Evolutionary conservation across 2,113 vertebrate genomes (phyloP), one percentile per base, ranked within the genome.

Genomic region (Numenius arquata): DNA sequence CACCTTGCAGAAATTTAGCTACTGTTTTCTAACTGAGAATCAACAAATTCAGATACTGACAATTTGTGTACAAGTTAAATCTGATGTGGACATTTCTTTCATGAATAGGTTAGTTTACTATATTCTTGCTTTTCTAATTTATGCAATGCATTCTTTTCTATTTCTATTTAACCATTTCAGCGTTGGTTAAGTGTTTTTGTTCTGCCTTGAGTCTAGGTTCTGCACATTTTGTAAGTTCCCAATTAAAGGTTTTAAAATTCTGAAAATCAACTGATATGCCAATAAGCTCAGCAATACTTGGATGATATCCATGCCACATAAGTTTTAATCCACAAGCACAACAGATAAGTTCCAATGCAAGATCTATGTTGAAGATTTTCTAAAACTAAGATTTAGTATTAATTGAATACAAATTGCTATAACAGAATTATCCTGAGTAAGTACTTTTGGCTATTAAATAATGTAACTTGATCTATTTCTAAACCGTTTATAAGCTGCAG

Each of bases 391-490:
- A 83, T 88, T 94, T 80, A 70, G 29, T 86, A 71, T 85, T 80
- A 95, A 95, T 73, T 73, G 32, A 67, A 82, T 90, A 55, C 27
- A 80, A 88, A 88, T 59, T 55, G 20, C 53, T 62, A 3, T 59
- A 70, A 91, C 23, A 50, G 20, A 90, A 83, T 96, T 83, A 93
- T 52, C 59, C 56, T 50, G 26, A 78, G 45, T 77, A 82, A 94
- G 72, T 91, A 94, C 56, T 86, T 86, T 90, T 43, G 80, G 68
- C n/a, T 94, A 83, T 84, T 67, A 88, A 86, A 83, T 58, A 30
- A 80, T 80, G 38, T 80, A 84, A 71, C 68, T 85, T 83, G 38
- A 91, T 80, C 45, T 92, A 47, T 95, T 92, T 80, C 41, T 95
- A 95, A 96, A 72, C 56, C 61, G 71, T 71, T 93, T 95, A 84